Evolutionary conservation across 2,113 vertebrate genomes (phyloP).

Genomic region (Caloenas nicobarica): DNA sequence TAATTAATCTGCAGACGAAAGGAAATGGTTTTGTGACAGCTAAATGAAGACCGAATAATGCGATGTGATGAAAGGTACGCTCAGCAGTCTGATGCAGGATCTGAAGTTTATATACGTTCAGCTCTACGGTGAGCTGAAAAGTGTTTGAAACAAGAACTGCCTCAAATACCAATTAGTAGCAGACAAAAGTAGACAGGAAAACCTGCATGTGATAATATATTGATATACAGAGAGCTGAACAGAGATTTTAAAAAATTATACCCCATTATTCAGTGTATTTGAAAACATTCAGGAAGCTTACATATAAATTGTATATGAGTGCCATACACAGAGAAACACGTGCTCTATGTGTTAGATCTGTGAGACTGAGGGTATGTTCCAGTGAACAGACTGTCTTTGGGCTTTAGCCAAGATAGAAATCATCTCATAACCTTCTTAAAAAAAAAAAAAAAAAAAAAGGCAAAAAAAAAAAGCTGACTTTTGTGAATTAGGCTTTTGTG

Average conservation of each 20-base stretch:
- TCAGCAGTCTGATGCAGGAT: neutral
- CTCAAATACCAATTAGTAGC: neutral
- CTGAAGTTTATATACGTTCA: constrained; percentile 21
- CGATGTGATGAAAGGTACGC: constrained; percentile 49
- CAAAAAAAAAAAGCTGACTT: neutral
- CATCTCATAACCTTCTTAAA: neutral
- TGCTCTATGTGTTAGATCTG: neutral
- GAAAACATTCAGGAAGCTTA: neutral
- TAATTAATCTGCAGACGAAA: constrained; percentile 66
- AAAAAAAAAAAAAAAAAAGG: too few relatives aligned
- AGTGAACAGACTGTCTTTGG: neutral
- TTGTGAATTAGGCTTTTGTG: neutral
- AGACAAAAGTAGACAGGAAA: neutral
- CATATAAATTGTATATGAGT: neutral
- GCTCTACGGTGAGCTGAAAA: constrained; percentile 18
- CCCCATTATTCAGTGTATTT: neutral
- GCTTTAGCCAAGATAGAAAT: constrained; percentile 6
- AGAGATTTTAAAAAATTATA: neutral
- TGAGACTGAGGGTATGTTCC: neutral
- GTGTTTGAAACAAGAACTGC: neutral
- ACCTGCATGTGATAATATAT: neutral
- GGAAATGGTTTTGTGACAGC: constrained; percentile 68
- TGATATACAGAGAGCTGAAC: neutral
- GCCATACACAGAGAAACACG: neutral
- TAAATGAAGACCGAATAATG: constrained; percentile 68